Evolutionary conservation across 2,797 vertebrate genomes (phyloP), one percentile per base, ranked within the genome.

Genomic region (Peromyscus attwateri): DNA sequence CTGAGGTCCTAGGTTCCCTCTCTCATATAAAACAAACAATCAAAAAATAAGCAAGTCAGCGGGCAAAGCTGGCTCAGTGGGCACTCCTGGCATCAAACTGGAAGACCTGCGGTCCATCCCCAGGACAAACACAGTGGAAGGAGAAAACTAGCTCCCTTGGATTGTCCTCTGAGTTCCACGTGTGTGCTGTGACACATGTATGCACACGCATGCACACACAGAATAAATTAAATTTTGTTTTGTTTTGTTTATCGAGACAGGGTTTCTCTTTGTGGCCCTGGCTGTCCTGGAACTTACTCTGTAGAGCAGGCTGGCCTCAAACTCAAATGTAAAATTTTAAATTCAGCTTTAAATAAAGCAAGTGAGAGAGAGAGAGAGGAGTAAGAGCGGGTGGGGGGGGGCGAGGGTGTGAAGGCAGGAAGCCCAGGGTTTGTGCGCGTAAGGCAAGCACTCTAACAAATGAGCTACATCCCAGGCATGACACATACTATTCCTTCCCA

Each of bases 381-480:
- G n/a, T 27, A 4, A 0, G 43, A 49, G 31, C 1, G 23, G 12
- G 21, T 25, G 21, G 19, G 31, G 13, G 9, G 14, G 0, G 6
- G 64, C 0, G 21, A 31, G 31, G 23, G 25, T n/a, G 0, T 12
- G 83, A 27, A 55, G 7, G 52, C n/a, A 34, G 34, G 29, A 92
- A 73, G 62, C 49, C 70, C 34, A 3, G 34, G 12, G 27, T 10
- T 40, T 13, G 5, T 52, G 83, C 7, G 0, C 37, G 34, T n/a
- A n/a, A 52, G 5, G 31, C 43, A 49, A 49, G 60, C 16, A n/a
- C 9, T 79, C 55, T 8, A 55, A 25, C 66, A 37, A 5, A 87
- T 9, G 46, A 52, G 46, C 46, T 52, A 49, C 83, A 52, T 25
- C 43, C 46, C 46, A 10, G 64, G 71, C 46, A 14, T 4, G 17